Evolutionary conservation across 2,888 invertebrate genomes (phyloP).

Genomic region (Polydrusus cervinus): DNA sequence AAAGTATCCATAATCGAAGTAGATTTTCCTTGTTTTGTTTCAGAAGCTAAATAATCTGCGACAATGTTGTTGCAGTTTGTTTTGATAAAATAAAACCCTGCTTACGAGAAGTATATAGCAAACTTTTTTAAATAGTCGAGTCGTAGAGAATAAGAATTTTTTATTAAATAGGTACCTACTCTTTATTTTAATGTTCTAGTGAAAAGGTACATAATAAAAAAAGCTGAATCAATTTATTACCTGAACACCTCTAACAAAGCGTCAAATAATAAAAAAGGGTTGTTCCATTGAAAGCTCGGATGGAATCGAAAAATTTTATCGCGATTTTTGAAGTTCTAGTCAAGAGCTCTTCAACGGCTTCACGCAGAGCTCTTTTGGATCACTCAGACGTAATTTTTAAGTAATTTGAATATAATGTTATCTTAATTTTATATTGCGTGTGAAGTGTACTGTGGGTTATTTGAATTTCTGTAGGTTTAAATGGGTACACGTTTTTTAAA

Average conservation of each 20-base stretch:
- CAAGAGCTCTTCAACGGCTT: constrained; percentile 46
- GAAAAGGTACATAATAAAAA: no score
- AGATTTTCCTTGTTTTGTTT: no score
- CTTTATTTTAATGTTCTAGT: no score
- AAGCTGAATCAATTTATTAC: constrained; percentile 24
- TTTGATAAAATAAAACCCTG: no score
- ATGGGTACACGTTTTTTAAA: no score
- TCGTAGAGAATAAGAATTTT: no score
- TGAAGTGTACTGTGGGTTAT: constrained; percentile 49
- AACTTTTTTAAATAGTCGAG: no score
- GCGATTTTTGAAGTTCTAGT: constrained; percentile 54
- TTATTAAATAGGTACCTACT: no score
- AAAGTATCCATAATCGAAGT: not conserved
- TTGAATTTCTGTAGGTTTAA: constrained; percentile 18
- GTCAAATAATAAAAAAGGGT: constrained; percentile 30
- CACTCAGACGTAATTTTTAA: constrained; percentile 35
- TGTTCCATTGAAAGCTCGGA: constrained; percentile 33
- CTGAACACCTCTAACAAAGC: constrained; percentile 44
- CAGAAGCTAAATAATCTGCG: no score
- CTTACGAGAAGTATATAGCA: no score
- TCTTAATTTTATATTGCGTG: constrained; percentile 42
- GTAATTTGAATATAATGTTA: constrained; percentile 56
- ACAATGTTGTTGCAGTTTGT: no score
- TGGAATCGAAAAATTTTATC: constrained; percentile 52
- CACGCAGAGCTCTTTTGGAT: constrained; percentile 43